A percentile compares a stretch with the other conserved stretches of the same genome.
Evolutionary conservation across 2,888 invertebrate genomes (phyloP).

Genomic region (Cheilosia vulpina): DNA sequence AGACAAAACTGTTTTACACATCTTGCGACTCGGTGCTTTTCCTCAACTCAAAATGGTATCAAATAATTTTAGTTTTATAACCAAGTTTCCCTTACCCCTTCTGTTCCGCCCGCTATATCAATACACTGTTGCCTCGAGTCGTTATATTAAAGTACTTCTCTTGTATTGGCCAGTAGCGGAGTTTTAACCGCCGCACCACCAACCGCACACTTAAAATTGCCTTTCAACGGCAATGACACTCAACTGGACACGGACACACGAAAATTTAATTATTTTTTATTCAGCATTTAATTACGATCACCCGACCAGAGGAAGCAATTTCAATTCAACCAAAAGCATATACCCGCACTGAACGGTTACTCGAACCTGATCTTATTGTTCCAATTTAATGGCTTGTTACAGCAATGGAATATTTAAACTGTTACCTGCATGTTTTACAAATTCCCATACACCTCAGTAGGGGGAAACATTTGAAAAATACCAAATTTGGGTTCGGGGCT

Average conservation of each 20-base stretch:
- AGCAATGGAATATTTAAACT: slow-evolving; percentile 63
- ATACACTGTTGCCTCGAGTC: no score
- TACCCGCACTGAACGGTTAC: slow-evolving; percentile 32
- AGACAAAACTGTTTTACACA: no score
- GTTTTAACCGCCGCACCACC: background rate
- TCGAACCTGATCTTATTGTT: slow-evolving; percentile 46
- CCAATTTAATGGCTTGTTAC: slow-evolving; percentile 59
- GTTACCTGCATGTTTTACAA: slow-evolving; percentile 56
- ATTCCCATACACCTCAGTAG: slow-evolving; percentile 42
- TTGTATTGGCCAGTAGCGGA: no score
- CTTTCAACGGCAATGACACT: slow-evolving; percentile 7
- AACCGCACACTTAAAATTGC: slow-evolving; percentile 19
- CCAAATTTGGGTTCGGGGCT: slow-evolving; percentile 47
- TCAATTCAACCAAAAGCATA: slow-evolving; percentile 42
- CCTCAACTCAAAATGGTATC: no score
- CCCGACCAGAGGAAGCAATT: slow-evolving; percentile 52
- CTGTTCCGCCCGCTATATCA: no score
- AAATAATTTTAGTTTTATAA: no score
- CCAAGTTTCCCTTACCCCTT: no score
- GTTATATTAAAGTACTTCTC: no score
- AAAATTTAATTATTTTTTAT: slow-evolving; percentile 57
- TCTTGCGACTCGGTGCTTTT: no score
- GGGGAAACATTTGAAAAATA: slow-evolving; percentile 47
- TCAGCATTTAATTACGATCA: slow-evolving; percentile 53
- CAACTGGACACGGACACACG: background rate